Evolutionary conservation across 1,140 invertebrate species (phyloP).

Genomic region (Diprion similis): DNA sequence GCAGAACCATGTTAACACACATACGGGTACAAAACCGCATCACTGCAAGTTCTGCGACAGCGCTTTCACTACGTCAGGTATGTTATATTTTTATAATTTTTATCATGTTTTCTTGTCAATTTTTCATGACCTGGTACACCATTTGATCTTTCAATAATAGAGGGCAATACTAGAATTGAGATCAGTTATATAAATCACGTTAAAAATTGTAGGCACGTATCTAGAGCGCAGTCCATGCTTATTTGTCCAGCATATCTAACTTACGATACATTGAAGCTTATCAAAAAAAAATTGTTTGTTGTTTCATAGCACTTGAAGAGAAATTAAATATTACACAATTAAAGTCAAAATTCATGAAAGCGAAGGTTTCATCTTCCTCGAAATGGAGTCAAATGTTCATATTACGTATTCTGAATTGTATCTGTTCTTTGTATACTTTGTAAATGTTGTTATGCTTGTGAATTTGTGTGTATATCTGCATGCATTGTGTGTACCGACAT

Average conservation of each 20-base stretch:
- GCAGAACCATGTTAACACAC: constrained; percentile 96
- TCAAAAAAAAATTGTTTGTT: too few species aligned
- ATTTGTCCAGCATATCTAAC: neutral
- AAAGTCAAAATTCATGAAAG: too few species aligned
- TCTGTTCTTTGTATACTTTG: too few species aligned
- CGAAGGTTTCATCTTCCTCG: neutral
- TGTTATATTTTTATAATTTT: constrained; percentile 32
- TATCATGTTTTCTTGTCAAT: neutral
- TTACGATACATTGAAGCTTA: neutral
- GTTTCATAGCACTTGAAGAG: too few species aligned
- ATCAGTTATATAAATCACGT: too few species aligned
- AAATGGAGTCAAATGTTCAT: neutral
- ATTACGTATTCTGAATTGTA: neutral
- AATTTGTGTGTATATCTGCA: constrained; percentile 14
- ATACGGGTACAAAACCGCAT: constrained; percentile 95
- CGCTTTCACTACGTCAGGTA: constrained; percentile 93
- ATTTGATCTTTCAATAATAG: constrained; percentile 2
- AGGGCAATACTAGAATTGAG: neutral
- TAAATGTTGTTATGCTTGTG: constrained; percentile 3
- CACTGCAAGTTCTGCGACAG: constrained; percentile 92
- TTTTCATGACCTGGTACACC: constrained; percentile 9
- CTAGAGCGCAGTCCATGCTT: neutral
- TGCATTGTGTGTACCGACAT: constrained; percentile 16
- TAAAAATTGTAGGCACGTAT: neutral
- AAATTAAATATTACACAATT: too few species aligned